Base-by-base conservation (phyloP, 2,888 invertebrate genomes). In the Nomada ferruginata region DNA sequence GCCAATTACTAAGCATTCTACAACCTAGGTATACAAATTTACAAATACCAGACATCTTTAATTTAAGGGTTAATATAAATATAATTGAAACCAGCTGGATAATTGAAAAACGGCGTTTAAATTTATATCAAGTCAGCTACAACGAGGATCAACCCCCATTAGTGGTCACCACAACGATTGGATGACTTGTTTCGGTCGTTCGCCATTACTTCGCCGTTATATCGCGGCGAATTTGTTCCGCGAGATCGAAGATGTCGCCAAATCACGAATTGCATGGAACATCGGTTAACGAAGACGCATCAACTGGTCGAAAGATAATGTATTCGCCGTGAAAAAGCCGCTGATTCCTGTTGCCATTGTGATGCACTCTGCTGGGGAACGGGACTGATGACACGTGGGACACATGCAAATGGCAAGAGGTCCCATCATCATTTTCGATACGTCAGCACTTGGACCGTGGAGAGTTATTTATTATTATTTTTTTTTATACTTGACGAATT, bases 151-250 rank as follows among this genome's bases (percentile, higher is more conserved):
- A 84, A 84, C 86, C 79, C 79, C 83, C 85, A 85, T 87, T 85
- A 89, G 83, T 57, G 73, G 66, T 63, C 66, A 74, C 79, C 76
- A 76, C 73, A 74, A 77, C 72, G 80, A 86, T 68, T 66, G 79
- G 65, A 76, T 18, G 36, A 78, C 82, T 83, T 82, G 86, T 84
- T 82, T 70, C 71, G 65, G 72, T 55, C 76, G 84, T 82, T 74
- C 72, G 85, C 81, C 85, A 88, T 90, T 87, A 87, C 75, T 79
- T 57, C 72, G 82, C 66, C 85, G 84, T 90, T 85, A 85, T 85
- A 87, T 83, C 79, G 78, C 84, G 79, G 83, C 85, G 82, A 82
- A 90, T 89, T 86, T 76, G 85, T 88, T 87, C 82, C 82, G 81
- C 79, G 73, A 83, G 83, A 86, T 84, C 87, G 83, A 63, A 82